Base-by-base conservation (phyloP, 37 sponge, comb jelly and placozoan species). In the Bolinopsis microptera region DNA sequence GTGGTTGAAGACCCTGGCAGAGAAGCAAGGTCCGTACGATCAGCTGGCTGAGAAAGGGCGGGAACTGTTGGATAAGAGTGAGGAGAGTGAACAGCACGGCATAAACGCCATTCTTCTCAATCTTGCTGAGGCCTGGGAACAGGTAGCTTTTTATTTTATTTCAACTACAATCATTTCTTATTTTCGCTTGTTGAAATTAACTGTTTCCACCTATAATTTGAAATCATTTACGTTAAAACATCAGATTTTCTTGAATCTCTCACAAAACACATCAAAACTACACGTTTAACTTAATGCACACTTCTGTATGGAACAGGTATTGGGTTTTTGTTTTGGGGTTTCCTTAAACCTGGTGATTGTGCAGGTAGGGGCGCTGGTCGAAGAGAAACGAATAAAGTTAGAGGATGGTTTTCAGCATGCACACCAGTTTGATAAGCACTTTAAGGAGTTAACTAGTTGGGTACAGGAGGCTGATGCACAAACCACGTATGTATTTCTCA, bases 61-160 rank as follows among this genome's bases (percentile, higher is more conserved):
- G 61, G 90, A 86, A 0, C 90, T 86, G 48, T 48, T 86, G 27
- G 90, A 86, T 27, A 86, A 86, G 61, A 36, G 90, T 27, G 36
- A 38, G 61, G 90, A 86, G 90, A 86, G 26, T 27, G 90, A 86
- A 25, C 90, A 86, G 90, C 90, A 86, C 8, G 90, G 90, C 13
- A 38, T 86, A 28, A 86, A 86, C 61, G 90, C 90, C 22, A 38
- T 86, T 3, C 90, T 86, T 28, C 23, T 86, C 41, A 41, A 41
- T 5, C 90, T 86, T 0, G 35, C 90, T 86, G 90, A 86, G 90
- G 35, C 32, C 3, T 86, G 90, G 90, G 90, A 86, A 34, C 80
- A 77, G 80, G 80, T 77, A n/a, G n/a, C n/a, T n/a, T n/a, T n/a
- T n/a, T n/a, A n/a, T n/a, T n/a, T n/a, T n/a, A n/a, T n/a, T n/a